Percentiles rank a stretch among this genome's conserved stretches.
Conservation (phyloP, 2,888 invertebrate species). For the Polylopha cassiicola region DNA sequence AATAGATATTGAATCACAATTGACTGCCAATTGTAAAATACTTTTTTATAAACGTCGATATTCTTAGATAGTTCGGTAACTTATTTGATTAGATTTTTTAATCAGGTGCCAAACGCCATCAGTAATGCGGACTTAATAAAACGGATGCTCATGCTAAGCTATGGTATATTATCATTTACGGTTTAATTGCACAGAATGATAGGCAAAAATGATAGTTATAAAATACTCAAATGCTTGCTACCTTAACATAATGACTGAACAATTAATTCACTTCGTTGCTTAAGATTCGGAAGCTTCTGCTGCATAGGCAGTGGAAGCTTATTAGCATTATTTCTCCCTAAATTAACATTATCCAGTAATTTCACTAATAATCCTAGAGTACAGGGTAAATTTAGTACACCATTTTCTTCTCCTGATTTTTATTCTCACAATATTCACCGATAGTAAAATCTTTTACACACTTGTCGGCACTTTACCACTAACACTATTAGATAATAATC, state of each 20-base stretch:
- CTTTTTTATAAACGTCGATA: conserved; percentile 68
- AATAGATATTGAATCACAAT: conserved; percentile 66
- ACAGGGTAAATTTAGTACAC: conserved; percentile 76
- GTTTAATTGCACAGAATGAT: conserved; percentile 24
- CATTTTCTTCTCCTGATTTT: conserved; percentile 61
- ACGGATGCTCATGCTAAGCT: conserved; percentile 24
- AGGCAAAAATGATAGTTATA: conserved; percentile 44
- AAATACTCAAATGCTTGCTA: conserved; percentile 60
- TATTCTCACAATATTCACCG: conserved; percentile 67
- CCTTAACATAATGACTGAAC: conserved; percentile 61
- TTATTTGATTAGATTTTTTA: conserved; percentile 67
- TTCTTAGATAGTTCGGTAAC: conserved; percentile 70
- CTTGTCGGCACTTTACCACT: conserved; percentile 66
- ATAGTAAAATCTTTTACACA: conserved; percentile 65
- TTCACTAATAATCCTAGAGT: conserved; percentile 73
- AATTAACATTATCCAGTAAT: too few species aligned
- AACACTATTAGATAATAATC: conserved; percentile 56
- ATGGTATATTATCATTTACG: conserved; percentile 6
- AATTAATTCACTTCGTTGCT: conserved; percentile 16
- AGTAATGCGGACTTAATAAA: conserved; percentile 29
- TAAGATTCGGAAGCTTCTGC: conserved; percentile 5
- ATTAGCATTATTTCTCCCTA: too few species aligned
- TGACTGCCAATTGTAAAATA: conserved; percentile 74
- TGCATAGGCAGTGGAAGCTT: too few species aligned
- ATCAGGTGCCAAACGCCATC: conserved; percentile 60